Evolutionary conservation across 2,888 invertebrate genomes (phyloP), one percentile per base, ranked within the genome.

Genomic region (Hyles lineata): DNA sequence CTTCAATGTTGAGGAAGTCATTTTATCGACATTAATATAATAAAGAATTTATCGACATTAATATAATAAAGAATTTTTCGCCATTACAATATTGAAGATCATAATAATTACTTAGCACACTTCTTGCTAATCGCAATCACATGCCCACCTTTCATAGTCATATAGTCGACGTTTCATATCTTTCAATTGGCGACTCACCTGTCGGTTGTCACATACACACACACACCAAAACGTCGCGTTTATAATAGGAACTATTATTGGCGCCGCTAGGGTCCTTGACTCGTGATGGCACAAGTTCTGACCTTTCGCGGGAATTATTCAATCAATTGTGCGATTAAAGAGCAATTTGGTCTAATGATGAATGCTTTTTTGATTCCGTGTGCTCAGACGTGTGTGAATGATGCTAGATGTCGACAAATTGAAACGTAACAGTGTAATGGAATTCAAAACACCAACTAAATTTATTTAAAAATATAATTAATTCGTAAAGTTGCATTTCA

Each of bases 211-310:
- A 50, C 15, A 43, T 29, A 21, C 58, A 61, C 62, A 63, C 63
- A 21, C 35, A 35, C 21, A 21, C 35, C 23, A 50, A 67, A 23
- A 23, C 50, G 67, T 67, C 43, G 67, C 50, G 21, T 21, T 35
- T 43, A 67, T 67, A 50, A 67, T 67, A 43, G 23, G 43, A 50
- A 67, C 43, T 67, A 67, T 50, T 67, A 67, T 67, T 67, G 67
- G 43, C 50, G 23, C 43, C 43, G 23, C 67, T 50, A 50, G 17
- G 67, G 67, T 67, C 67, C 67, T 67, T 67, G 67, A 67, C 67
- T 67, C 50, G 67, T 50, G 67, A 67, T 67, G 67, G 23, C 67
- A 17, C 67, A 67, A 67, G 67, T 67, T 50, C 50, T 50, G 67
- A 67, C 67, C 43, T 67, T 67, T 67, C 43, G 50, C 67, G 67